A percentile compares a stretch with the other conserved stretches of the same genome.
These are phyloP conservation scores for Mormyrops attenuatus DNA, from an alignment of 2,797 vertebrate genomes.

Conservation along the genomic window DNA sequence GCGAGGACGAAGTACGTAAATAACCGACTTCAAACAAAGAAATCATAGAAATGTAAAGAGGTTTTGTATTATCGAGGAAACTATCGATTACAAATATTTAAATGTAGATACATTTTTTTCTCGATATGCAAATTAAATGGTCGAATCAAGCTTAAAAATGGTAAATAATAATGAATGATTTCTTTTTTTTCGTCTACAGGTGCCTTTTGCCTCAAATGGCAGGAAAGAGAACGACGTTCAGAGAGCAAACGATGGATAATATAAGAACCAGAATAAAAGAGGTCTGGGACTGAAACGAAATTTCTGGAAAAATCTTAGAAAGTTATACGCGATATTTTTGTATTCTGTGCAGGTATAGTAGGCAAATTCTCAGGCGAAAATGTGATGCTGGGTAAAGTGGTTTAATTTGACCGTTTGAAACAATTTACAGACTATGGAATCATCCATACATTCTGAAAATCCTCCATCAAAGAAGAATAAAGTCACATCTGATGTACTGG, in stretches of 20 bases:
- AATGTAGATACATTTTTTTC: neutral
- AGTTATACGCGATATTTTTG: neutral
- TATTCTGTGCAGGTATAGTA: neutral
- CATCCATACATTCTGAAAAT: slow-evolving; percentile 31
- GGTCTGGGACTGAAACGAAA: slow-evolving; percentile 36
- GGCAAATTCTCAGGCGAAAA: neutral
- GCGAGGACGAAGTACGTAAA: neutral
- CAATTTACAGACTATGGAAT: slow-evolving; percentile 43
- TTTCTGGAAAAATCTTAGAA: neutral
- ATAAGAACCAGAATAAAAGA: slow-evolving; percentile 37
- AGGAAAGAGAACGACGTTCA: slow-evolving; percentile 26
- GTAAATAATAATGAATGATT: neutral
- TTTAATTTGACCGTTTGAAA: neutral
- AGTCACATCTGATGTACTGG: slow-evolving; percentile 6
- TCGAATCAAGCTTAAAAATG: neutral
- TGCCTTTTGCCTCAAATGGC: slow-evolving; percentile 27
- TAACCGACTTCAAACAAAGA: neutral
- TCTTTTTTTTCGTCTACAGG: neutral
- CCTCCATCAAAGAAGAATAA: slow-evolving; percentile 51
- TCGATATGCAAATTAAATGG: neutral
- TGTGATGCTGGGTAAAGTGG: neutral
- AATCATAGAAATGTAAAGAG: neutral
- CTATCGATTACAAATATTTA: neutral
- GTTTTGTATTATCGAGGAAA: neutral
- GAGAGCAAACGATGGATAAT: slow-evolving; percentile 28